These are phyloP conservation scores for Hemichromis elongatus DNA, from an alignment of 2,113 vertebrate genomes.

Conservation along the genomic window DNA sequence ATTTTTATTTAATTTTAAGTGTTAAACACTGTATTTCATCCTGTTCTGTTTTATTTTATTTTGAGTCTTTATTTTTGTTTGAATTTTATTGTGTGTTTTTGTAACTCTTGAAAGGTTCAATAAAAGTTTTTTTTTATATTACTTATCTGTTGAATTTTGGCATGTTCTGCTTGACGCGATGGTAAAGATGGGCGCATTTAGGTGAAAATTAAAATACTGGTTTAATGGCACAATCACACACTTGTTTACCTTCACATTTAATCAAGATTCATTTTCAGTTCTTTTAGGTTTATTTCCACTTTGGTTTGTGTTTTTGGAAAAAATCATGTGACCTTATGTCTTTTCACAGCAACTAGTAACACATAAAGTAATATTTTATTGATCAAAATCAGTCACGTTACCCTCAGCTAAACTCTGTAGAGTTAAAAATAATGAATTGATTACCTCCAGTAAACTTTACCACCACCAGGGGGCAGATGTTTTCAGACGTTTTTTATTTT, in stretches of 20 bases:
- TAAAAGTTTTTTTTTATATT: background rate
- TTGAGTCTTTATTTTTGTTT: fast-evolving
- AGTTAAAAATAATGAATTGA: background rate
- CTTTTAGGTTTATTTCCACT: background rate
- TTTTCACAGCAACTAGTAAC: background rate
- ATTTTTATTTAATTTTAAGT: background rate
- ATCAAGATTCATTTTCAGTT: background rate
- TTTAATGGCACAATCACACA: background rate
- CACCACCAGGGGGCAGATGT: background rate
- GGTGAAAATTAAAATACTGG: background rate
- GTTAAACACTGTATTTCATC: background rate
- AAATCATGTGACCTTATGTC: background rate
- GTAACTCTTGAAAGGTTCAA: fast-evolving
- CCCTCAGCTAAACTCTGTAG: background rate
- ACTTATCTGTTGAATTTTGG: background rate
- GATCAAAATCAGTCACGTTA: fast-evolving
- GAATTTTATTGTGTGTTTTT: background rate
- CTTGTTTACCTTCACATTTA: background rate
- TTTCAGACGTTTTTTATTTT: background rate
- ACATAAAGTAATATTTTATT: background rate
- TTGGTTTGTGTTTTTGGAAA: background rate
- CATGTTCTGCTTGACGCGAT: fast-evolving
- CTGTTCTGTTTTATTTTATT: background rate
- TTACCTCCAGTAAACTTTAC: background rate
- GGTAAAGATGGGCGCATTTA: background rate